Percentiles rank a stretch among this genome's conserved stretches.
Evolutionary conservation across 1,140 invertebrate genomes (phyloP).

Genomic region (Diploscapter pachys): DNA sequence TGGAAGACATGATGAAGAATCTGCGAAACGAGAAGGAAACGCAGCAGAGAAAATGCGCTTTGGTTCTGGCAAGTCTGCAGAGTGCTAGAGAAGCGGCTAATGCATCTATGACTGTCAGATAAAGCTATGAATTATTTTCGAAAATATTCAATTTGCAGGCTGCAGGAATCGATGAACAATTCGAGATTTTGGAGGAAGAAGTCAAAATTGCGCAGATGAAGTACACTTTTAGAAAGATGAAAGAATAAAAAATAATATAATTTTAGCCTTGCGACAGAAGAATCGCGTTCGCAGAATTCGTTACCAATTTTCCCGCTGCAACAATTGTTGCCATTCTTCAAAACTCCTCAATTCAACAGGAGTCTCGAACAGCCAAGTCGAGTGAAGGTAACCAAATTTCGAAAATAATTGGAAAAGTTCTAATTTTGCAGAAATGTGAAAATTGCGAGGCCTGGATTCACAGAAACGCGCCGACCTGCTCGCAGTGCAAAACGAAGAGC

Average conservation of each 20-base stretch:
- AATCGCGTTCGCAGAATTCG: background rate
- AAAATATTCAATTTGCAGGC: background rate
- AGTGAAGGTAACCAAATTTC: slow-evolving; percentile 10
- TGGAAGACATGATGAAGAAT: slow-evolving; percentile 42
- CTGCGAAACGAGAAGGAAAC: slow-evolving; percentile 17
- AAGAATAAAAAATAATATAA: background rate
- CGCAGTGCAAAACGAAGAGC: slow-evolving; percentile 95
- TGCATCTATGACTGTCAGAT: background rate
- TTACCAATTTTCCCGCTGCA: background rate
- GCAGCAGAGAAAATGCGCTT: background rate
- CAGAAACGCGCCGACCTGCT: slow-evolving; percentile 96
- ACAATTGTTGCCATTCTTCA: background rate
- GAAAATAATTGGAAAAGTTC: slow-evolving; percentile 18
- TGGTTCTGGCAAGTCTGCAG: slow-evolving; percentile 1
- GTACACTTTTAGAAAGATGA: background rate
- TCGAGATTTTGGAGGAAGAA: background rate
- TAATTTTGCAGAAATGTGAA: slow-evolving; percentile 73
- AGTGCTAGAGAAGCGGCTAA: slow-evolving; percentile 4
- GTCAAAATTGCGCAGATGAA: background rate
- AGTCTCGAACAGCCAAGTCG: background rate
- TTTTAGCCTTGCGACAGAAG: background rate
- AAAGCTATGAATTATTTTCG: background rate
- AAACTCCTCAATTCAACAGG: background rate
- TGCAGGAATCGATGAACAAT: background rate
- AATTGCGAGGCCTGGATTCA: slow-evolving; percentile 98